These are phyloP conservation scores for Bugulina stolonifera DNA, from an alignment of 2,888 invertebrate genomes.

Conservation along the genomic window DNA sequence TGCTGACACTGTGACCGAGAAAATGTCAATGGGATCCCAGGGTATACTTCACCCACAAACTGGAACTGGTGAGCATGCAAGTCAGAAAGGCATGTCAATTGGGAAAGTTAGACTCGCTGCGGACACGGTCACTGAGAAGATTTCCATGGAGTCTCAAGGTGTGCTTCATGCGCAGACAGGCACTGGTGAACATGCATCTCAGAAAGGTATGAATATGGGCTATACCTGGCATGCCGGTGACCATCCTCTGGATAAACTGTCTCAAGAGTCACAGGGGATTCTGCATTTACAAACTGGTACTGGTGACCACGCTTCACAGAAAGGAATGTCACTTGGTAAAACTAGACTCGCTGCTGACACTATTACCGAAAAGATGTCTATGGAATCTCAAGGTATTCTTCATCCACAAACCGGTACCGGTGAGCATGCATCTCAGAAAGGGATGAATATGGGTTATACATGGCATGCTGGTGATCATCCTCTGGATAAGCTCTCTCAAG, in stretches of 20 bases:
- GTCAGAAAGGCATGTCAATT: constrained; percentile 12
- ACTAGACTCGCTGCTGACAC: background rate
- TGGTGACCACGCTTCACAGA: background rate
- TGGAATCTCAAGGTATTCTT: constrained; percentile 17
- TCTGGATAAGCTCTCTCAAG: background rate
- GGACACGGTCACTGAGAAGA: background rate
- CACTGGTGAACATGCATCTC: background rate
- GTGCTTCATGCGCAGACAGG: constrained; percentile 12
- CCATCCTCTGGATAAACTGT: constrained; percentile 5
- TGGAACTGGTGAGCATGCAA: background rate
- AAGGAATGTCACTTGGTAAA: constrained; percentile 11
- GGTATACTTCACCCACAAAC: constrained; percentile 4
- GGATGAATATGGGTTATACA: constrained; percentile 7
- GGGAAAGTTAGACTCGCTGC: background rate
- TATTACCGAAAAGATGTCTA: background rate
- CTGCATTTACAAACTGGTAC: constrained; percentile 7
- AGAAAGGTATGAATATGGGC: constrained; percentile 24
- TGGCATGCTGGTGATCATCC: constrained; percentile 20
- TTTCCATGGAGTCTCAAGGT: constrained; percentile 9
- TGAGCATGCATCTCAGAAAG: constrained; percentile 16
- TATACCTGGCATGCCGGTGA: constrained; percentile 9
- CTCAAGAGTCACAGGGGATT: constrained; percentile 8
- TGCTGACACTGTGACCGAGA: background rate
- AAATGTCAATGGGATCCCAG: background rate
- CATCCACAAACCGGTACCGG: constrained; percentile 15